Conservation (phyloP, 2,113 vertebrate genomes). For the Bambusicola thoracicus region DNA sequence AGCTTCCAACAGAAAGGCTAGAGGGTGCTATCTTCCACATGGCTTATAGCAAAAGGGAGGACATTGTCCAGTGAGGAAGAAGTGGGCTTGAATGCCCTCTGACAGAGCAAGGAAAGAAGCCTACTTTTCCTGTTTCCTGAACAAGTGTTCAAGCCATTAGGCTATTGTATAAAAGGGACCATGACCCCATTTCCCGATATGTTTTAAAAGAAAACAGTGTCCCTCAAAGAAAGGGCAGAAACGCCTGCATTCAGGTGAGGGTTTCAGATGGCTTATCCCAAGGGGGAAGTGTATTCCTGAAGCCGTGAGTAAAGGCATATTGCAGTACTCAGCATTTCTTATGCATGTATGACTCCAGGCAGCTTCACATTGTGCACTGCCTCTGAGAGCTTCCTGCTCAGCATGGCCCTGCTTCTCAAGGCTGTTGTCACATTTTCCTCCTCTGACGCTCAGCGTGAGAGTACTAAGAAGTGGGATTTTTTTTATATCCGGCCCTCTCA, state of each 20-base stretch:
- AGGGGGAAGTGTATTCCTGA: conserved; percentile 16
- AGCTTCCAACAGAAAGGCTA: not conserved
- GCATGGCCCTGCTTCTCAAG: not conserved
- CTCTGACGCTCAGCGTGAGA: not conserved
- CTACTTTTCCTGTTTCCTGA: conserved; percentile 72
- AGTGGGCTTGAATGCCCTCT: not conserved
- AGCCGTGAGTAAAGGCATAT: not conserved
- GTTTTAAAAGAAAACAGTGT: conserved; percentile 53
- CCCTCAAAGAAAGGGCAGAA: conserved; percentile 53
- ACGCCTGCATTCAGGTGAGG: conserved; percentile 49
- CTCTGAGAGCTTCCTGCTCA: conserved; percentile 40
- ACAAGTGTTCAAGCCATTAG: conserved; percentile 71
- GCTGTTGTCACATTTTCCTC: not conserved
- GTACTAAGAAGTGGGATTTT: not conserved
- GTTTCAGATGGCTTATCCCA: conserved; percentile 52
- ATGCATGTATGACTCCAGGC: not conserved
- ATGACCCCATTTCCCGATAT: conserved; percentile 44
- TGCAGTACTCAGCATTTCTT: conserved; percentile 56
- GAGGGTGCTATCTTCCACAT: not conserved
- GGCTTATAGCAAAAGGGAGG: not conserved
- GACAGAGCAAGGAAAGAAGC: conserved; percentile 47
- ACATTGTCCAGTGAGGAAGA: not conserved
- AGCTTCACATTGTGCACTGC: not conserved
- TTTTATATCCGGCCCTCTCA: not conserved
- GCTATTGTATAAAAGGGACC: conserved; percentile 62